phyloP scores from a whole-genome alignment of 2,113 vertebrate genomes.

The Australoheros scitulus region DNA sequence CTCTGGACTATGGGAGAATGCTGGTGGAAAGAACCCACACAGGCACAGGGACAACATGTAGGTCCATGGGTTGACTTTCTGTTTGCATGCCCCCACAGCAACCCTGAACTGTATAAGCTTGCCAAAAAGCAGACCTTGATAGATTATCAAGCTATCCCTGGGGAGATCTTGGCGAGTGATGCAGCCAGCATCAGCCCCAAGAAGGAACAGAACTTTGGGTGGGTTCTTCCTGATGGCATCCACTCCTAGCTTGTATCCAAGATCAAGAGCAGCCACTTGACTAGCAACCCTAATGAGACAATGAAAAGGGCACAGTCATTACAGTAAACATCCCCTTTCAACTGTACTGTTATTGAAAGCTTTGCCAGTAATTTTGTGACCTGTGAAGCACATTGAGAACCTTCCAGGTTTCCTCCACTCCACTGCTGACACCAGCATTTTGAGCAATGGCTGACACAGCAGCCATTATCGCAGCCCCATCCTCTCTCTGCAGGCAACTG shows the following conservation, averaged over 20 bases:
- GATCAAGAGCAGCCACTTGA: constrained; percentile 91
- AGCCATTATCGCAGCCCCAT: constrained; percentile 89
- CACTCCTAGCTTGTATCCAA: constrained; percentile 90
- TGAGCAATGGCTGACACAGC: constrained; percentile 87
- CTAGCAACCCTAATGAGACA: constrained; percentile 83
- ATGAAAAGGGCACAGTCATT: neutral
- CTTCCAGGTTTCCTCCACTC: constrained; percentile 86
- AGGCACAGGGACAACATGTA: neutral
- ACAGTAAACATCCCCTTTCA: neutral
- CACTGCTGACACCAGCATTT: constrained; percentile 81
- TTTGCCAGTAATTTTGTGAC: constrained; percentile 67
- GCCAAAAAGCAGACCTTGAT: constrained; percentile 83
- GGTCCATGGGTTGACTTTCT: neutral
- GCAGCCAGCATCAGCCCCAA: constrained; percentile 88
- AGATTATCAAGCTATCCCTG: constrained; percentile 87
- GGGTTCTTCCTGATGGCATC: constrained; percentile 85
- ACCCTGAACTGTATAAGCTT: neutral
- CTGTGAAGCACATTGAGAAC: constrained; percentile 95
- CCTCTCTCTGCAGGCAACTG: constrained; percentile 86
- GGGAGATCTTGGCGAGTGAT: constrained; percentile 87
- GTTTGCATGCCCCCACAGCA: neutral
- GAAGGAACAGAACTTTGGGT: constrained; percentile 87
- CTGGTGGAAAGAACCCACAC: neutral
- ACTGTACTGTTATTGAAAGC: neutral
- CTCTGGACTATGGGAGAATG: neutral